Percentiles rank a stretch among this genome's conserved stretches.
phyloP scores from a whole-genome alignment of 2,113 vertebrate genomes.

The Pedionomus torquatus region DNA sequence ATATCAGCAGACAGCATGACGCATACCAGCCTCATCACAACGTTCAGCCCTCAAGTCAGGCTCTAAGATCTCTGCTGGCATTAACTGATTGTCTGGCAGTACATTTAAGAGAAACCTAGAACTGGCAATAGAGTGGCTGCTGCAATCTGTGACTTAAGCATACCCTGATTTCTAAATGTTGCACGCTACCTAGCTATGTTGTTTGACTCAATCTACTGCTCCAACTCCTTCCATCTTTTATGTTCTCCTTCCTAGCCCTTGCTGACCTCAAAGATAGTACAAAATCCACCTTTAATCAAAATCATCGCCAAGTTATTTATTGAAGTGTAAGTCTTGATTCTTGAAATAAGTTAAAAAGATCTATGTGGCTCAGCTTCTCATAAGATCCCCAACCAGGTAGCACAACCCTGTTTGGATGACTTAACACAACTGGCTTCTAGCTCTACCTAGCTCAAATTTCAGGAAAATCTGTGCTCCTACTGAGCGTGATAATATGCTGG shows the following conservation, averaged over 20 bases:
- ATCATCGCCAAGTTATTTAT: background rate
- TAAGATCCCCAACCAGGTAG: background rate
- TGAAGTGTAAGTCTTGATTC: background rate
- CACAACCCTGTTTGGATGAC: conserved; percentile 19
- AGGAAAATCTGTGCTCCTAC: conserved; percentile 32
- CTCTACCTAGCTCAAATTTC: conserved; percentile 23
- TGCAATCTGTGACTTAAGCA: background rate
- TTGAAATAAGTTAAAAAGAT: background rate
- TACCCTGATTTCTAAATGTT: background rate
- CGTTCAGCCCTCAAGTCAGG: background rate
- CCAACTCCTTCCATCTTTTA: background rate
- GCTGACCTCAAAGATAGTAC: background rate
- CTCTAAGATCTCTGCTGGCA: background rate
- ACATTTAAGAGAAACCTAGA: conserved; percentile 18
- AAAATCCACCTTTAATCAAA: background rate
- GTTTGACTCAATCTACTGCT: background rate
- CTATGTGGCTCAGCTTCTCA: background rate
- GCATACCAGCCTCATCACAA: background rate
- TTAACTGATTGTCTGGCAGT: conserved; percentile 15
- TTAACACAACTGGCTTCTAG: conserved; percentile 1
- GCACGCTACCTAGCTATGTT: background rate
- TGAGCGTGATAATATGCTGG: background rate
- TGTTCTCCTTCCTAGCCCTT: background rate
- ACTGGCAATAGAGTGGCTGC: background rate
- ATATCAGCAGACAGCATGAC: background rate